Percentiles rank a stretch among this genome's conserved stretches.
Evolutionary conservation across 2,888 invertebrate genomes (phyloP).

Genomic region (Apocheima hispidaria): DNA sequence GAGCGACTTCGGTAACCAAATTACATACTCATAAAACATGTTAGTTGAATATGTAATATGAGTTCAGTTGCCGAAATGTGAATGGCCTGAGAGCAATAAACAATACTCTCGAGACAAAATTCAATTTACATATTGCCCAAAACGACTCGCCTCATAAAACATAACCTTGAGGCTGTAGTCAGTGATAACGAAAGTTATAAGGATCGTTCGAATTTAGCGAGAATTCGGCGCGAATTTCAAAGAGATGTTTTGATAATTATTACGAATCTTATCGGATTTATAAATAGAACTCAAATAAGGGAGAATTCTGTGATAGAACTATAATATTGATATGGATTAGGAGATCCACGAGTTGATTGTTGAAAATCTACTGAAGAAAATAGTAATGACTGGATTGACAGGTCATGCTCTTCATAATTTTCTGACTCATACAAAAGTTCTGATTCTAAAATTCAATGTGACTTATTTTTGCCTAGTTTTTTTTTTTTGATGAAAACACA

Average conservation of each 20-base stretch:
- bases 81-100: conserved; percentile 17
- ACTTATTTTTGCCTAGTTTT: too few species aligned
- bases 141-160: conserved; percentile 16
- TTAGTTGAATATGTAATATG: background rate
- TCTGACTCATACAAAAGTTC: too few species aligned
- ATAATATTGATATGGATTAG: too few species aligned
- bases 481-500: too few species aligned
- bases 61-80: conserved; percentile 6
- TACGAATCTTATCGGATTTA: background rate
- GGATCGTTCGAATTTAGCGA: conserved; percentile 1
- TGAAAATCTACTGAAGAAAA: background rate
- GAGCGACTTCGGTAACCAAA: too few species aligned
- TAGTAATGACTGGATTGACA: background rate
- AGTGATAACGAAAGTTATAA: conserved; percentile 24
- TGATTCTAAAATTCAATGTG: too few species aligned
- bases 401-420: too few species aligned
- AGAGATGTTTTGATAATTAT: conserved; percentile 10
- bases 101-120: conserved; percentile 14
- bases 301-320: too few species aligned
- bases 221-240: conserved; percentile 15
- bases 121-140: conserved; percentile 24
- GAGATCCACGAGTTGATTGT: background rate
- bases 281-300: background rate
- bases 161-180: conserved; percentile 16
- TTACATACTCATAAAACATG: too few species aligned